Evolutionary conservation across 1,140 invertebrate genomes (phyloP), one percentile per base, ranked within the genome.

Genomic region (Drosophila mojavensis): DNA sequence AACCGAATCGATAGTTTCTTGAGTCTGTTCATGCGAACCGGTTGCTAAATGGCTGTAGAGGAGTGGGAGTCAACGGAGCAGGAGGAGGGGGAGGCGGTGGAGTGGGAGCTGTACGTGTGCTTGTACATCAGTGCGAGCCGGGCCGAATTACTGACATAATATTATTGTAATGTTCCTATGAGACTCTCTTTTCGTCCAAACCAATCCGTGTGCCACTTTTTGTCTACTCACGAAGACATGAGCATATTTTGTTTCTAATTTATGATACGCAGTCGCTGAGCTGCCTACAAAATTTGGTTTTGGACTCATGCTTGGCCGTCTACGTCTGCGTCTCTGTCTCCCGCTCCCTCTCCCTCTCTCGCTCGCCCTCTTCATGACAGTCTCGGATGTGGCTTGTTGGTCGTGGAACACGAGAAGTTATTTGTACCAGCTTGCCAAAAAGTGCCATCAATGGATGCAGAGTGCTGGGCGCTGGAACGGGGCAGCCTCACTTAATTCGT

Each of bases 181-280:
- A 61, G 65, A 69, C 43, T 67, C 78, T 59, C 64, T 43, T 51
- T 56, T 43, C 50, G 48, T 24, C 54, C 36, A 63, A 68, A 63
- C 70, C 54, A 41, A 64, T 69, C 69, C 36, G 13, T 47, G 83
- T 83, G 83, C 84, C 79, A 88, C 78, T 47, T 47, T 88, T 88
- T 84, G 84, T 79, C 84, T 71, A 89, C 75, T 81, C 85, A 79
- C 81, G 81, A 76, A 84, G 73, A 90, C 85, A 84, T 73, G 85
- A 79, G 85, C 85, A 89, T 89, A 89, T 89, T 89, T 89, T 84
- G 74, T 78, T 81, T 79, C 81, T 89, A 85, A 89, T 89, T 89
- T 89, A 90, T 89, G 71, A 90, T 82, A 90, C 76, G 71, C 75
- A 75, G 75, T 78, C 65, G 51, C 60, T 73, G 75, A 66, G 60